Evolutionary conservation across 2,797 vertebrate species (phyloP).

Genomic region (Cyclura pinguis): DNA sequence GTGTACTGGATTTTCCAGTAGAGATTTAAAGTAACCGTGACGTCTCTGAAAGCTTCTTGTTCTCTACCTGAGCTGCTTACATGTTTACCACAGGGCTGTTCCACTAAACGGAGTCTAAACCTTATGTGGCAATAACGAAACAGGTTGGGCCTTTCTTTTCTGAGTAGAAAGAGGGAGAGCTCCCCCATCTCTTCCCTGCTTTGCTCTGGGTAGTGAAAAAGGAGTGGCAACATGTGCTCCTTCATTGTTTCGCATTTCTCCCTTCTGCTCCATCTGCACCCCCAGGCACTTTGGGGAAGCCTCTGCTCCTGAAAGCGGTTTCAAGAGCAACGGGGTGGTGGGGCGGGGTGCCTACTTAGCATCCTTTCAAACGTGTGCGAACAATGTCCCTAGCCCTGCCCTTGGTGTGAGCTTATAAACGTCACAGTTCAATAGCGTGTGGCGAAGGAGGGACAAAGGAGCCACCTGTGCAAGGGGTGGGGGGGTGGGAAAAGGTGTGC

Average conservation of each 20-base stretch:
- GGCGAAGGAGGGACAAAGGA: background rate
- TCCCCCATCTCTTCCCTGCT: background rate
- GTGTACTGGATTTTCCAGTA: background rate
- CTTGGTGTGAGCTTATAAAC: background rate
- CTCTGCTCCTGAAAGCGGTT: background rate
- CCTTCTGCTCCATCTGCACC: slow-evolving; percentile 28
- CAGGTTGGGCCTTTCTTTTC: background rate
- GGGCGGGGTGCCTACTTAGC: background rate
- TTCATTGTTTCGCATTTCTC: background rate
- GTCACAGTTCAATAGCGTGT: background rate
- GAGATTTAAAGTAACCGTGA: background rate
- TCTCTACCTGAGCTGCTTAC: background rate
- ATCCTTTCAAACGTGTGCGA: background rate
- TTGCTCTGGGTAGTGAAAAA: background rate
- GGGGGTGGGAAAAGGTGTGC: too few relatives aligned
- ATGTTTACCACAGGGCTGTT: background rate
- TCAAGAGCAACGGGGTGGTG: background rate
- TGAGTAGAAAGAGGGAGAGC: background rate
- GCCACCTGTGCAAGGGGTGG: background rate
- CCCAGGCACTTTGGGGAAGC: accelerated
- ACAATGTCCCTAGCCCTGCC: background rate
- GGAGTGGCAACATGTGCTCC: background rate
- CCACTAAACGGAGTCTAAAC: background rate
- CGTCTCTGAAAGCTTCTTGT: background rate
- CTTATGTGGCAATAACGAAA: slow-evolving; percentile 9